These are phyloP conservation scores for Arrhopalites spinosus DNA, from an alignment of 2,888 invertebrate genomes.

Conservation along the genomic window DNA sequence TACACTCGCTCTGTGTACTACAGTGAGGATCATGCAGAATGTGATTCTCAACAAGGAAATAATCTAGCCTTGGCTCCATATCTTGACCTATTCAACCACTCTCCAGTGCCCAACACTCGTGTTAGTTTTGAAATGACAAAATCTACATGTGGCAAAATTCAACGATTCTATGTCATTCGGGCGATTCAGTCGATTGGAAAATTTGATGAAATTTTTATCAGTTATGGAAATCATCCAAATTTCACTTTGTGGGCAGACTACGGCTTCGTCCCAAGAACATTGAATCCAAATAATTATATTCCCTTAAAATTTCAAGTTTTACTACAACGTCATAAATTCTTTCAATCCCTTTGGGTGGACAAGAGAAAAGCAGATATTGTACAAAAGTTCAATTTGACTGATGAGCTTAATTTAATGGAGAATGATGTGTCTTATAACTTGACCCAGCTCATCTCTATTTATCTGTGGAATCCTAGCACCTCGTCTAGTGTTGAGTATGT, in stretches of 20 bases:
- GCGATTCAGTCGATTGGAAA: slow-evolving; percentile 65
- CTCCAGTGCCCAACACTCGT: slow-evolving; percentile 59
- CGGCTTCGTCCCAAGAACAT: slow-evolving; percentile 74
- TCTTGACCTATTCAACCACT: slow-evolving; percentile 89
- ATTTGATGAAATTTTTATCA: slow-evolving; percentile 81
- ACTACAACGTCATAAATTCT: background rate
- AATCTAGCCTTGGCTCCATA: slow-evolving; percentile 78
- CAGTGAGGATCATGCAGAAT: background rate
- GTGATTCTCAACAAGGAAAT: background rate
- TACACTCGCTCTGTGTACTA: slow-evolving; percentile 51
- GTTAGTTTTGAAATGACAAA: slow-evolving; percentile 59
- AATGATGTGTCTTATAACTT: slow-evolving; percentile 50
- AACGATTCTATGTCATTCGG: slow-evolving; percentile 63
- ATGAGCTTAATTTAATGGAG: slow-evolving; percentile 42
- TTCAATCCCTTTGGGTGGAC: slow-evolving; percentile 30
- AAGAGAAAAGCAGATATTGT: slow-evolving; percentile 41
- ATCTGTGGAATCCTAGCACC: slow-evolving; percentile 40
- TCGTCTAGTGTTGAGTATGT: slow-evolving; percentile 35
- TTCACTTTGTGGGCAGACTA: slow-evolving; percentile 81
- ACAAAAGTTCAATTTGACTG: slow-evolving; percentile 28
- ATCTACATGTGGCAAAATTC: background rate
- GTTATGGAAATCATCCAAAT: slow-evolving; percentile 83
- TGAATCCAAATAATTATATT: slow-evolving; percentile 72
- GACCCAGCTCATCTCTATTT: slow-evolving; percentile 36
- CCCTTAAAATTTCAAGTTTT: slow-evolving; percentile 61